These are phyloP conservation scores for Thalassophryne amazonica DNA, from an alignment of 2,797 vertebrate species.

Conservation along the genomic window DNA sequence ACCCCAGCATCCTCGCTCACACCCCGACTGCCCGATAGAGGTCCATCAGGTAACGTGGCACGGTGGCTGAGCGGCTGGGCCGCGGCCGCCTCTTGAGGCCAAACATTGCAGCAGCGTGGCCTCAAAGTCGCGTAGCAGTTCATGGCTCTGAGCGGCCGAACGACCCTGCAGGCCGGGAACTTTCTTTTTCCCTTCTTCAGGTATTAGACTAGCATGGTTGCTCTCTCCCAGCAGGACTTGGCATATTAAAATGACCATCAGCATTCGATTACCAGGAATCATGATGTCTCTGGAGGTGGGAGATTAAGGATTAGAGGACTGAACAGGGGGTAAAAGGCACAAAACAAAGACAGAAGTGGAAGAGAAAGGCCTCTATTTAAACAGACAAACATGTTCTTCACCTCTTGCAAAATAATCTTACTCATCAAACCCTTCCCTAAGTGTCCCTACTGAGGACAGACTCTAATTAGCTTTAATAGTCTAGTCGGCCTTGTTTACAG, in stretches of 20 bases:
- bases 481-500: conserved; percentile 76
- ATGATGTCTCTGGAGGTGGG: conserved; percentile 93
- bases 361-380: conserved; percentile 38
- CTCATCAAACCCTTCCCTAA: conserved; percentile 19
- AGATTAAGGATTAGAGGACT: conserved; percentile 32
- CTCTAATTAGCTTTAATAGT: conserved; percentile 70
- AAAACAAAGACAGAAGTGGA: background rate
- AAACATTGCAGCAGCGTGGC: conserved; percentile 98
- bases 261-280: conserved; percentile 99
- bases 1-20: conserved; percentile 85
- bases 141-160: conserved; percentile 94
- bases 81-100: conserved; percentile 93
- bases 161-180: conserved; percentile 88
- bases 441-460: conserved; percentile 23
- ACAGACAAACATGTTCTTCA: conserved; percentile 22
- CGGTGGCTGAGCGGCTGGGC: conserved; percentile 86
- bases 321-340: conserved; percentile 8
- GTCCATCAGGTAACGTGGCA: conserved; percentile 95
- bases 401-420: background rate
- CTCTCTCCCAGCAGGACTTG: conserved; percentile 98
- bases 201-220: conserved; percentile 97
- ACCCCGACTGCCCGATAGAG: conserved; percentile 94
- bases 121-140: conserved; percentile 98
- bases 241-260: conserved; percentile 99
- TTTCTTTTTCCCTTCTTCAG: conserved; percentile 96